These are phyloP conservation scores for cat (Felis catus) DNA, from an alignment of 2,113 vertebrate genomes.

Conservation along the genomic window DNA sequence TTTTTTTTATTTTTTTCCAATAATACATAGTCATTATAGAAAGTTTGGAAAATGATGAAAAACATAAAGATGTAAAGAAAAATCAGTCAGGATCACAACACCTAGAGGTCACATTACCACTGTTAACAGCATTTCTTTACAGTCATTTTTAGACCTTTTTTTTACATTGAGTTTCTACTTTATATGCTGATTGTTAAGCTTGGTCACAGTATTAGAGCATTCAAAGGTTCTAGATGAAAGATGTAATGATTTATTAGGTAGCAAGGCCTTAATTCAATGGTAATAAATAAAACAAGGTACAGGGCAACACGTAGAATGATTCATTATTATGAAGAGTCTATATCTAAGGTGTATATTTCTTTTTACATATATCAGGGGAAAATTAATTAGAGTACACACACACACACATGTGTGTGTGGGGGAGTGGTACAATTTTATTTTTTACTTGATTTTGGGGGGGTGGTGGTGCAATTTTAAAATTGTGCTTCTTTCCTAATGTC, in stretches of 20 bases:
- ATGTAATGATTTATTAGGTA: background rate
- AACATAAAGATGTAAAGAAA: background rate
- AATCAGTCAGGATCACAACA: background rate
- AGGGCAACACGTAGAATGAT: background rate
- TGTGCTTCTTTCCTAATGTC: background rate
- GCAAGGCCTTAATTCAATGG: background rate
- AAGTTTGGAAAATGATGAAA: background rate
- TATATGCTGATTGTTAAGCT: background rate
- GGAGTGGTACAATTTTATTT: background rate
- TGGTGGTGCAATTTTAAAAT: background rate
- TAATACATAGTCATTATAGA: background rate
- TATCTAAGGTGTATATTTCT: background rate
- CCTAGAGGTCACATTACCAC: background rate
- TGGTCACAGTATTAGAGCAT: background rate
- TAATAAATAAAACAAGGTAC: background rate
- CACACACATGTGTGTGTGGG: too few relatives aligned
- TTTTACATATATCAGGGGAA: background rate
- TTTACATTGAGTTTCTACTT: background rate
- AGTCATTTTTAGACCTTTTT: background rate
- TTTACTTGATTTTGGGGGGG: background rate
- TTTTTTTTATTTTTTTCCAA: background rate
- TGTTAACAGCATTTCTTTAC: background rate
- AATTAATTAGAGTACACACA: background rate
- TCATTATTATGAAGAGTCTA: background rate
- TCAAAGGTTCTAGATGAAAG: background rate